These are phyloP conservation scores for Dendronephthya gigantea DNA, from an alignment of 64 coral and sea anemone genomes.

Conservation along the genomic window DNA sequence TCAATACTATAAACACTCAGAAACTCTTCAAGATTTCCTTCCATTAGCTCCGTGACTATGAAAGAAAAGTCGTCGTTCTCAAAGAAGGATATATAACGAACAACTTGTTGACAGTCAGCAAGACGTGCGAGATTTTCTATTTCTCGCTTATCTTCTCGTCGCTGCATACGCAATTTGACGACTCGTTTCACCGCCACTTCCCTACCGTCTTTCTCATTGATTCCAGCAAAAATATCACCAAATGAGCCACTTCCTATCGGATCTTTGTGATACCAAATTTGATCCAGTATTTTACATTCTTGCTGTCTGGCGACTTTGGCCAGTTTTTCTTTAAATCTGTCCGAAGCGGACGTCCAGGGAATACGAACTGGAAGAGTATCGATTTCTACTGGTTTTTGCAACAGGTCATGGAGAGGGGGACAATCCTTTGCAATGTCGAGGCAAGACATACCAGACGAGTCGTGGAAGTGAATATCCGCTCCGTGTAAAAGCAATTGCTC, in stretches of 20 bases:
- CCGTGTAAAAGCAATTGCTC: slow-evolving; percentile 35
- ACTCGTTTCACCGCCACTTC: slow-evolving; percentile 48
- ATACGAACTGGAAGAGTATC: background rate
- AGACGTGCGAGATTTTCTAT: slow-evolving; percentile 30
- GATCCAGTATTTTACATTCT: slow-evolving; percentile 9
- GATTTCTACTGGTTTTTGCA: background rate
- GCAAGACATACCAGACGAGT: slow-evolving; percentile 13
- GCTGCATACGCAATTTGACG: slow-evolving; percentile 13
- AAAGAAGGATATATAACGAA: slow-evolving; percentile 26
- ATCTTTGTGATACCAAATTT: slow-evolving; percentile 27
- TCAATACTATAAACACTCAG: background rate
- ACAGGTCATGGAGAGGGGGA: background rate
- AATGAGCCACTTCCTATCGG: slow-evolving; percentile 47
- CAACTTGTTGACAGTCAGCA: slow-evolving; percentile 27
- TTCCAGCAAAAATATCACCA: slow-evolving; percentile 36
- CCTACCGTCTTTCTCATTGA: slow-evolving; percentile 34
- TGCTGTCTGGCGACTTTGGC: slow-evolving; percentile 32
- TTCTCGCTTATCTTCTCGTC: slow-evolving; percentile 23
- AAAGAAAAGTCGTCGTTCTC: slow-evolving; percentile 33
- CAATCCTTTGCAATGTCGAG: background rate
- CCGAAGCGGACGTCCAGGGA: slow-evolving; percentile 34
- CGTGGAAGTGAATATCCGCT: slow-evolving; percentile 11
- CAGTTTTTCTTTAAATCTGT: slow-evolving; percentile 13
- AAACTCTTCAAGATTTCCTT: slow-evolving; percentile 42
- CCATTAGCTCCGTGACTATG: slow-evolving; percentile 41